A percentile compares a stretch with the other conserved stretches of the same genome.
Evolutionary conservation across 2,888 invertebrate species (phyloP).

Genomic region (Xanthostigma xanthostigma): DNA sequence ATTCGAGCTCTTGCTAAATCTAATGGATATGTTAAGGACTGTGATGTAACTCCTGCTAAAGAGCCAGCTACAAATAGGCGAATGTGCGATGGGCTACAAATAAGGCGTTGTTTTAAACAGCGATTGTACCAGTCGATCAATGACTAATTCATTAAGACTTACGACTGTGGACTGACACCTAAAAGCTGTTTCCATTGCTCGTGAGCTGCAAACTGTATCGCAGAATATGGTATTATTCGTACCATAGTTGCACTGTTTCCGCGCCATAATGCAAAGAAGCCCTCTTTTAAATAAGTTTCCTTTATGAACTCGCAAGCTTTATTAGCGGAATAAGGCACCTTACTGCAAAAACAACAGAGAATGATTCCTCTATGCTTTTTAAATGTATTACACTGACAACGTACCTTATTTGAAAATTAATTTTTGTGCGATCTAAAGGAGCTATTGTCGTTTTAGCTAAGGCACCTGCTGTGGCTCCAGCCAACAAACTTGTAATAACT

Average conservation of each 20-base stretch:
- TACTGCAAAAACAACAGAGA: slow-evolving; percentile 28
- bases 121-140: not conserved
- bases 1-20: slow-evolving; percentile 93
- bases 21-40: slow-evolving; percentile 86
- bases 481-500: slow-evolving; percentile 67
- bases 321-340: slow-evolving; percentile 53
- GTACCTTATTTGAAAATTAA: slow-evolving; percentile 86
- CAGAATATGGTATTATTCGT: slow-evolving; percentile 90
- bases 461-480: slow-evolving; percentile 91
- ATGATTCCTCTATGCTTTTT: not conserved
- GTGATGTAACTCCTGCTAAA: slow-evolving; percentile 89
- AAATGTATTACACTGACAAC: not conserved
- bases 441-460: slow-evolving; percentile 93
- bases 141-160: not conserved
- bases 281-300: slow-evolving; percentile 56
- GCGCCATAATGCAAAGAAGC: slow-evolving; percentile 77
- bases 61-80: slow-evolving; percentile 78
- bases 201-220: slow-evolving; percentile 93
- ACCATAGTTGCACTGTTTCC: slow-evolving; percentile 99
- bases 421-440: slow-evolving; percentile 94
- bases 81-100: slow-evolving; percentile 24
- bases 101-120: slow-evolving; percentile 2
- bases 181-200: slow-evolving; percentile 89
- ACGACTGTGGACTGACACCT: slow-evolving; percentile 38
- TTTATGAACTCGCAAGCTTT: slow-evolving; percentile 56